Evolutionary conservation across 2,888 invertebrate genomes (phyloP).

Genomic region (Drosophila helvetica): DNA sequence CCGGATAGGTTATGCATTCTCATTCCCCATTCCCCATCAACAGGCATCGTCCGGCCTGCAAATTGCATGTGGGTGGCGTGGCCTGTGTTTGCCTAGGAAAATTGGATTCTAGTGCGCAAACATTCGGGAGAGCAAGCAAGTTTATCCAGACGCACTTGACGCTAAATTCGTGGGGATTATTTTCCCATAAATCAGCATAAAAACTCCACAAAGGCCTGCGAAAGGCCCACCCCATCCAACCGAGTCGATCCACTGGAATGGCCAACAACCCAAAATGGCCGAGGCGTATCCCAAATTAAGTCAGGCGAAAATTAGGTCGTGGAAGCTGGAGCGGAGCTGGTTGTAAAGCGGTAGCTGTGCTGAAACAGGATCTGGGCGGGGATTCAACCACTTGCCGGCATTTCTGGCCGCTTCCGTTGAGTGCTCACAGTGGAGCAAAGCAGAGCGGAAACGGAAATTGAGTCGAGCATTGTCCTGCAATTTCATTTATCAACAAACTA

Average conservation of each 20-base stretch:
- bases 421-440: slow-evolving; percentile 19
- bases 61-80: slow-evolving; percentile 38
- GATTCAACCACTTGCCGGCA: slow-evolving; percentile 50
- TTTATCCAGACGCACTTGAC: slow-evolving; percentile 49
- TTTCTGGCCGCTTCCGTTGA: slow-evolving; percentile 47
- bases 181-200: slow-evolving; percentile 76
- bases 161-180: slow-evolving; percentile 69
- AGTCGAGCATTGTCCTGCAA: slow-evolving; percentile 46
- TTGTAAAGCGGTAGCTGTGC: background rate
- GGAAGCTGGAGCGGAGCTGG: background rate
- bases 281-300: slow-evolving; percentile 58
- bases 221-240: slow-evolving; percentile 9
- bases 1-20: slow-evolving; percentile 44
- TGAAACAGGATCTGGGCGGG: slow-evolving; percentile 10
- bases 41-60: slow-evolving; percentile 21
- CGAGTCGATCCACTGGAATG: background rate
- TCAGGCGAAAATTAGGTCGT: slow-evolving; percentile 69
- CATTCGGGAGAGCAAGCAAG: slow-evolving; percentile 26
- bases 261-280: slow-evolving; percentile 29
- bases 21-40: slow-evolving; percentile 16
- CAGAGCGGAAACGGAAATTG: slow-evolving; percentile 68
- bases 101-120: slow-evolving; percentile 60
- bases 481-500: slow-evolving; percentile 39
- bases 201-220: slow-evolving; percentile 59
- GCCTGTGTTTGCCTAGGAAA: slow-evolving; percentile 47